A percentile compares a stretch with the other conserved stretches of the same genome.
phyloP scores from a whole-genome alignment of 2,113 vertebrate genomes.

The Propithecus coquereli region DNA sequence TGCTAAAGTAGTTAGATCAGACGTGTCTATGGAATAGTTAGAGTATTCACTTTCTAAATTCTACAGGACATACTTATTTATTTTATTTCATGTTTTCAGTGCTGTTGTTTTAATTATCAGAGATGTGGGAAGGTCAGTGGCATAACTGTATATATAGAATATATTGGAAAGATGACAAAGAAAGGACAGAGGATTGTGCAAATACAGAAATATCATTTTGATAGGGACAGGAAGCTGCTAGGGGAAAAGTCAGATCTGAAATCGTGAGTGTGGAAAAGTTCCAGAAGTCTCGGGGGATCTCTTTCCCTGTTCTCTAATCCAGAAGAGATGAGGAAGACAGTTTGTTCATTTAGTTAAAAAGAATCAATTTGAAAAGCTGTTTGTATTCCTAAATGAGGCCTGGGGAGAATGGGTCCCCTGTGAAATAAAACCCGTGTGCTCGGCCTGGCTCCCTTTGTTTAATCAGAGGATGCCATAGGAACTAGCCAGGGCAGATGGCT shows the following conservation, averaged over 20 bases:
- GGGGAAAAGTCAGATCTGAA: background rate
- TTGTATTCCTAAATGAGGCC: background rate
- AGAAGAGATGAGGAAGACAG: background rate
- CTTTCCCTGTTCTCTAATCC: background rate
- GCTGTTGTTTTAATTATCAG: background rate
- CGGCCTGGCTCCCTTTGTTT: constrained; percentile 36
- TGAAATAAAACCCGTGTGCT: constrained; percentile 23
- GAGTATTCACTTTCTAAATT: background rate
- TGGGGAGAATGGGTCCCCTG: background rate
- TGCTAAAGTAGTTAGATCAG: background rate
- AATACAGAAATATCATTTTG: background rate
- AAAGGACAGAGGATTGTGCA: background rate
- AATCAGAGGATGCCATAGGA: constrained; percentile 49
- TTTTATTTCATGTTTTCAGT: background rate
- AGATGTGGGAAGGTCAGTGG: background rate
- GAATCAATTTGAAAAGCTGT: background rate
- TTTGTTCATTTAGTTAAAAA: constrained; percentile 21
- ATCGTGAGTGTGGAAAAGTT: background rate
- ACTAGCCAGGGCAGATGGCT: constrained; percentile 68
- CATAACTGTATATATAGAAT: background rate
- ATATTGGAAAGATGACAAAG: background rate
- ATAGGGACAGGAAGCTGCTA: background rate
- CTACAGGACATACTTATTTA: background rate
- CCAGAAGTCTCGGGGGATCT: background rate
- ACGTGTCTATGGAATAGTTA: background rate